Percentiles rank a stretch among this genome's conserved stretches.
These are phyloP conservation scores for Campoplex nolae DNA, from an alignment of 2,888 invertebrate species.

Conservation along the genomic window DNA sequence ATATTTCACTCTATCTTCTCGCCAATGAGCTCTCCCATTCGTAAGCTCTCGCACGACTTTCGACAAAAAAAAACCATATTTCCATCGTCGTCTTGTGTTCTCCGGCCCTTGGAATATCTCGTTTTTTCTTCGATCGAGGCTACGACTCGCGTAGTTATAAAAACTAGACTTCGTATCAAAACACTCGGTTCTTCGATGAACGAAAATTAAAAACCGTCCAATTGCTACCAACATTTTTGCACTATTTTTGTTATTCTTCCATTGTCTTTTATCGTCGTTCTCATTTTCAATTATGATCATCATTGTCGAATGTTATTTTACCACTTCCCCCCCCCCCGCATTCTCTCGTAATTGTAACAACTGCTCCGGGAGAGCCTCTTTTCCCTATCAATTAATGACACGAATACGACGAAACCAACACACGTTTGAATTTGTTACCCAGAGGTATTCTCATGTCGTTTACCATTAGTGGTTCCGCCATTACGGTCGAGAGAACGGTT, in stretches of 20 bases:
- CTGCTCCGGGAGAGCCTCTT: neutral
- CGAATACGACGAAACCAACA: conserved; percentile 18
- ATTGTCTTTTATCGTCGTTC: neutral
- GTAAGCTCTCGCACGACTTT: neutral
- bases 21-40: conserved; percentile 26
- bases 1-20: conserved; percentile 4
- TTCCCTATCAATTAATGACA: conserved; percentile 44
- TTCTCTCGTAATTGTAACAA: conserved; percentile 7
- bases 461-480: conserved; percentile 45
- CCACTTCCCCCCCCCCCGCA: neutral
- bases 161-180: neutral
- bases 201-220: neutral
- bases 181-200: neutral
- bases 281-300: conserved; percentile 4
- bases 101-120: neutral
- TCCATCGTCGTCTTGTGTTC: neutral
- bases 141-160: neutral
- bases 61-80: conserved; percentile 10
- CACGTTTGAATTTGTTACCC: conserved; percentile 44
- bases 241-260: neutral
- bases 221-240: neutral
- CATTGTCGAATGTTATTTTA: neutral
- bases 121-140: neutral
- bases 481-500: conserved; percentile 13
- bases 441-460: conserved; percentile 37